Evolutionary conservation across 2,888 invertebrate species (phyloP).

Genomic region (Tillus elongatus): DNA sequence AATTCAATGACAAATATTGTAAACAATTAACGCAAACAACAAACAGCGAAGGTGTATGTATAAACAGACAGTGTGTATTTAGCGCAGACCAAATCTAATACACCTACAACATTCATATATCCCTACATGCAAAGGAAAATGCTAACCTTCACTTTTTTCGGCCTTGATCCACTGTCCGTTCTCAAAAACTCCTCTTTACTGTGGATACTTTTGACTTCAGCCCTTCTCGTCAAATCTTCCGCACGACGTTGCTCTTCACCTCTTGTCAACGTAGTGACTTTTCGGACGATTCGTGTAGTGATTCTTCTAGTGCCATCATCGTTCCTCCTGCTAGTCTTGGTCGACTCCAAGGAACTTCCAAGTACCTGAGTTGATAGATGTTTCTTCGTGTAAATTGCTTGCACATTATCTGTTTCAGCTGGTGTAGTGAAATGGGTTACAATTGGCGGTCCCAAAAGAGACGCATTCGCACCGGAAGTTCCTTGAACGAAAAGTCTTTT

Average conservation of each 20-base stretch:
- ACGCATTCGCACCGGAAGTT: slow-evolving; percentile 39
- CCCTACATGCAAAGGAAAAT: too few relatives aligned
- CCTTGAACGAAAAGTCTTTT: slow-evolving; percentile 70
- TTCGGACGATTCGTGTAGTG: slow-evolving; percentile 77
- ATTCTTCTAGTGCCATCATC: slow-evolving; percentile 73
- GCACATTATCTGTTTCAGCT: slow-evolving; percentile 48
- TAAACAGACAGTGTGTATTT: too few relatives aligned
- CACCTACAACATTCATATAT: too few relatives aligned
- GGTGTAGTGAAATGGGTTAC: slow-evolving; percentile 34
- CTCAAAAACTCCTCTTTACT: slow-evolving; percentile 49
- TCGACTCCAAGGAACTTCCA: slow-evolving; percentile 75
- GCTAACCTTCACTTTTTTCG: slow-evolving; percentile 73
- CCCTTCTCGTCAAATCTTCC: slow-evolving; percentile 58
- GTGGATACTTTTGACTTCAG: slow-evolving; percentile 47
- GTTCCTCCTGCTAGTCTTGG: slow-evolving; percentile 70
- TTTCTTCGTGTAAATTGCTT: slow-evolving; percentile 74
- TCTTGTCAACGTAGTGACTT: slow-evolving; percentile 79
- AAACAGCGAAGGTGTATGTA: too few relatives aligned
- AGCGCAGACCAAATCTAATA: too few relatives aligned
- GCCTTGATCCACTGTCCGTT: too few relatives aligned
- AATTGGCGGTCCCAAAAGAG: slow-evolving; percentile 33
- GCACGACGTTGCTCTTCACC: slow-evolving; percentile 72
- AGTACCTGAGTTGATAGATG: slow-evolving; percentile 75
- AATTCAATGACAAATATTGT: too few relatives aligned
- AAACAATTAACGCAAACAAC: too few relatives aligned